Evolutionary conservation across 2,113 vertebrate species (phyloP).

Genomic region (Cephalopholis sonnerati): DNA sequence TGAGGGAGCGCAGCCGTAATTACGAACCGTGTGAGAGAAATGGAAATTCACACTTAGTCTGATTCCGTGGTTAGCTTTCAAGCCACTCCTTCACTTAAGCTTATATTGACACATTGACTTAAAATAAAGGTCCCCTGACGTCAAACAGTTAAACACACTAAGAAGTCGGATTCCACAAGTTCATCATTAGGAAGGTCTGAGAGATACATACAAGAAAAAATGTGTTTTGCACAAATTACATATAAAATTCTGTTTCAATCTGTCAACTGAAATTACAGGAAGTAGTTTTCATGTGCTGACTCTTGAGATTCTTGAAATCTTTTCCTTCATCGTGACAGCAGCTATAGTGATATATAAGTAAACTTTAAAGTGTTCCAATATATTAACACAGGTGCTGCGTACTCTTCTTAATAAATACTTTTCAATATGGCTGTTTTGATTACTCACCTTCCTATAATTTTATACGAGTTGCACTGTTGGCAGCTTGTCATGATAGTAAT

Average conservation of each 20-base stretch:
- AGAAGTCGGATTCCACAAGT: conserved; percentile 46
- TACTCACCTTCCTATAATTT: conserved; percentile 20
- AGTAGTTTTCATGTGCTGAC: conserved; percentile 1
- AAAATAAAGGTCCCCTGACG: conserved; percentile 55
- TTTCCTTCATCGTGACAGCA: background rate
- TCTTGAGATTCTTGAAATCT: conserved; percentile 28
- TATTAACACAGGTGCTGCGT: background rate
- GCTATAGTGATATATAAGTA: background rate
- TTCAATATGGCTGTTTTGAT: background rate
- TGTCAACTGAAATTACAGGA: conserved; percentile 1
- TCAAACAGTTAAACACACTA: conserved; percentile 52
- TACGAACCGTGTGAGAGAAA: conserved; percentile 72
- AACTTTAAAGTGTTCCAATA: conserved; percentile 17
- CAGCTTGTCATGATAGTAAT: conserved; percentile 43
- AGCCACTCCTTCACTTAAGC: conserved; percentile 67
- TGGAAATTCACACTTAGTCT: conserved; percentile 80
- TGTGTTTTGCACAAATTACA: conserved; percentile 1
- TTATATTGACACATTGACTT: conserved; percentile 72
- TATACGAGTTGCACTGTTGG: conserved; percentile 42
- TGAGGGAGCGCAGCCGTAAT: conserved; percentile 68
- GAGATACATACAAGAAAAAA: conserved; percentile 8
- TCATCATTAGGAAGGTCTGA: conserved; percentile 29
- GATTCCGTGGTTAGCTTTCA: conserved; percentile 73
- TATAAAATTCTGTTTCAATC: background rate
- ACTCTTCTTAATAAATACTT: background rate